Base-by-base conservation (phyloP, 2,888 invertebrate species). In the Odontocolon sp. region DNA sequence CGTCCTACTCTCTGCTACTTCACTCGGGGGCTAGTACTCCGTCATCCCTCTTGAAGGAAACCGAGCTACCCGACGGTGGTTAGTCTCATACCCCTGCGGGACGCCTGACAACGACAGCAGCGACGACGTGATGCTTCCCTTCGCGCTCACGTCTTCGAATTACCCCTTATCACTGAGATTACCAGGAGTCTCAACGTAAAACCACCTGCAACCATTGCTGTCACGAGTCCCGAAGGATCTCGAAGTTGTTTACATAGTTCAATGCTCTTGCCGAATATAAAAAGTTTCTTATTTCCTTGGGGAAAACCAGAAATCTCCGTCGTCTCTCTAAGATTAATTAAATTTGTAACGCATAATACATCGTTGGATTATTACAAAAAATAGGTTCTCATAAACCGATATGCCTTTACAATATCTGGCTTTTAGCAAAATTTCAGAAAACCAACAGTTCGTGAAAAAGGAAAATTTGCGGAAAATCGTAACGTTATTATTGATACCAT, bases 21-120 rank as follows among this genome's bases (percentile, higher is more conserved):
- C 69, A 61, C 71, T 69, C 72, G 61, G 63, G 54, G 33, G 54
- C 63, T 50, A 16, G 54, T 18, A 33, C 47, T 64, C 50, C 78
- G 75, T 79, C 80, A 77, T 80, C 80, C 80, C 82, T 80, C 77
- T 81, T 74, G 66, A 67, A 77, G 81, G 80, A 75, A 81, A 77
- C 78, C 83, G 56, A 79, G 73, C 77, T 64, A 69, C 78, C 77
- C 71, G 52, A 47, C 66, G 70, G 71, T 52, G 70, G 81, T 71
- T 73, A 70, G 61, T 71, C 73, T 52, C 57, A 71, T 71, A 59
- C 45, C 67, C 68, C 64, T 69, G 63, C 59, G 72, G 57, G 56
- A 68, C 54, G 23, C 57, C 42, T 36, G 26, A 40, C 50, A 38
- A 59, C 18, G 16, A 33, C 47, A 33, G 63, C 68, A 68, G 66